Evolutionary conservation across 2,113 vertebrate genomes (phyloP).

Genomic region (Crotalus tigris): DNA sequence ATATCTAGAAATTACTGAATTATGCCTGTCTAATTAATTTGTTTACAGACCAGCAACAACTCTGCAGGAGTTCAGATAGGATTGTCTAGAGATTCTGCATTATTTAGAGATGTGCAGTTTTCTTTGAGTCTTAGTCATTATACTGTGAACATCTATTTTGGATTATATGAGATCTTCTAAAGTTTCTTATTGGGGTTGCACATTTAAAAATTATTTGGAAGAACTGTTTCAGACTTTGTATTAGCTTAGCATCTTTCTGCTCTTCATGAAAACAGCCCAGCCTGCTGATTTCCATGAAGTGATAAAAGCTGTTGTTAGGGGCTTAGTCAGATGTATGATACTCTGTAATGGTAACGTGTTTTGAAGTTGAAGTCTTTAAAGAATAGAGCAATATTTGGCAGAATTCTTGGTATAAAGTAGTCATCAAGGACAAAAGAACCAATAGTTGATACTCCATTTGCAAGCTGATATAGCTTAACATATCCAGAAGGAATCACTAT

Average conservation of each 20-base stretch:
- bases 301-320: background rate
- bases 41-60: background rate
- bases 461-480: background rate
- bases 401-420: background rate
- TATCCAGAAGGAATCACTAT: background rate
- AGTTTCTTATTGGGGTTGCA: background rate
- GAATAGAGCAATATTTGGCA: background rate
- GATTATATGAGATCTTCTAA: background rate
- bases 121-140: conserved; percentile 11
- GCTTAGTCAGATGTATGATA: background rate
- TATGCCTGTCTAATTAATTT: background rate
- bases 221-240: background rate
- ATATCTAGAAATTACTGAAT: background rate
- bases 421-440: background rate
- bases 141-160: background rate
- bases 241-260: background rate
- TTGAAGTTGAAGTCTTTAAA: background rate
- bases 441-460: background rate
- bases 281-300: background rate
- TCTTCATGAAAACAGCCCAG: background rate
- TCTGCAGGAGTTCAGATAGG: background rate
- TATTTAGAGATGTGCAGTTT: background rate
- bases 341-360: background rate
- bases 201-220: background rate
- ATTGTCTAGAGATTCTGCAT: background rate